Conservation (phyloP, 2,888 invertebrate genomes). For the Tillus elongatus region DNA sequence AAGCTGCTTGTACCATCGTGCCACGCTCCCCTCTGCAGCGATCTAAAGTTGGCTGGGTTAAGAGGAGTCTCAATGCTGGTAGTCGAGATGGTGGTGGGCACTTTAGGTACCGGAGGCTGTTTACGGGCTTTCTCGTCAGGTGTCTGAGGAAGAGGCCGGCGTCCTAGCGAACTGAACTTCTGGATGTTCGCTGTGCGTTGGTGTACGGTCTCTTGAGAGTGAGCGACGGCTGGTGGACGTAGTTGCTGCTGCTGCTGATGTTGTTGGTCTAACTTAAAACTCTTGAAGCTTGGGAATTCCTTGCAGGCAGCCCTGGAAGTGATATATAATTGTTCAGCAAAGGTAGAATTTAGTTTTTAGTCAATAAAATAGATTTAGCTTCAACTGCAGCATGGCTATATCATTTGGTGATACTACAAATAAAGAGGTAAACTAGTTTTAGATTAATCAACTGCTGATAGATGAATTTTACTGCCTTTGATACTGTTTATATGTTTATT, state of each 20-base stretch:
- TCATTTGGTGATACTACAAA: no score
- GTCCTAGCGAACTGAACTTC: constrained; percentile 41
- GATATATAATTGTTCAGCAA: background rate
- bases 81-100: constrained; percentile 35
- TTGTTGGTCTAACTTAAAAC: constrained; percentile 48
- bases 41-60: constrained; percentile 47
- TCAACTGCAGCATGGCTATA: no score
- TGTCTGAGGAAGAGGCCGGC: constrained; percentile 40
- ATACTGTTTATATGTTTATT: no score
- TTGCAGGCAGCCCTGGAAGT: constrained; percentile 43
- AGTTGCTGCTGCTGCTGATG: constrained; percentile 39
- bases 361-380: no score
- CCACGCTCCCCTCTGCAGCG: constrained; percentile 42
- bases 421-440: no score
- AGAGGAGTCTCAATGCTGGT: constrained; percentile 34
- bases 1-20: constrained; percentile 30
- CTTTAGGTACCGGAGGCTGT: constrained; percentile 38
- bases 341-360: no score
- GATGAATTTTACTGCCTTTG: no score
- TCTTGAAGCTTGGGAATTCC: constrained; percentile 45
- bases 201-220: constrained; percentile 17
- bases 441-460: no score
- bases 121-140: constrained; percentile 40
- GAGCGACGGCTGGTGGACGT: constrained; percentile 18
- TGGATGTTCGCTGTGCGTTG: constrained; percentile 41